Conservation (phyloP, 2,113 vertebrate species). For the Erinaceus europaeus region DNA sequence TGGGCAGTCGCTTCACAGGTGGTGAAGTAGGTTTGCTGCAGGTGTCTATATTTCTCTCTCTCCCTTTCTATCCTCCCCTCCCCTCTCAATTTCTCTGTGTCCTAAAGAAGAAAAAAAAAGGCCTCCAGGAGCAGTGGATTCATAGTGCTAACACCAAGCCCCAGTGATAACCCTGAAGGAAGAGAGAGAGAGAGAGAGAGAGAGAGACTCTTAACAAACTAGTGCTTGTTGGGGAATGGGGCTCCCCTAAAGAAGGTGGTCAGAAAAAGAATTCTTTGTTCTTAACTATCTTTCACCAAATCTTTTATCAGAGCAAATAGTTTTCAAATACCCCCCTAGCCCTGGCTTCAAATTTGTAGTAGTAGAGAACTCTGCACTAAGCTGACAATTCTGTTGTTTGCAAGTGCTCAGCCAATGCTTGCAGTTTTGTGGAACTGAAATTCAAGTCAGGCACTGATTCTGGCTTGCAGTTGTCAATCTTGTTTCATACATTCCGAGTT, state of each 20-base stretch:
- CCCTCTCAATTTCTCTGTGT: no score
- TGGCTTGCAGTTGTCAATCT: background rate
- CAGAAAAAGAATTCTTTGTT: background rate
- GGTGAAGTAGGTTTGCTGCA: no score
- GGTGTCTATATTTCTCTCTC: no score
- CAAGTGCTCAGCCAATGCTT: background rate
- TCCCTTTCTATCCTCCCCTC: no score
- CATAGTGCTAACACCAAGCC: no score
- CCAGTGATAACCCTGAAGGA: no score
- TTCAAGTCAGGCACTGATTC: background rate
- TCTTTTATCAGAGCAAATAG: background rate
- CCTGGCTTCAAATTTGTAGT: background rate
- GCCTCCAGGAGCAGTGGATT: no score
- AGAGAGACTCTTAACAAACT: background rate
- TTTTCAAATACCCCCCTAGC: background rate
- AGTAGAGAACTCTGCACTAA: background rate
- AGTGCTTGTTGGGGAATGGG: background rate
- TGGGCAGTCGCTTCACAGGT: no score
- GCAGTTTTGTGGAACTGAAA: background rate
- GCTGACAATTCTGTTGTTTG: background rate
- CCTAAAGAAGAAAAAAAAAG: no score
- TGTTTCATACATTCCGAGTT: background rate
- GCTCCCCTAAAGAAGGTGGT: rapidly evolving
- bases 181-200: no score
- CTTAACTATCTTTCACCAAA: background rate